Percentiles rank a stretch among this genome's conserved stretches.
Conservation (phyloP, 1,140 invertebrate species). For the Liolophura sinensis region DNA sequence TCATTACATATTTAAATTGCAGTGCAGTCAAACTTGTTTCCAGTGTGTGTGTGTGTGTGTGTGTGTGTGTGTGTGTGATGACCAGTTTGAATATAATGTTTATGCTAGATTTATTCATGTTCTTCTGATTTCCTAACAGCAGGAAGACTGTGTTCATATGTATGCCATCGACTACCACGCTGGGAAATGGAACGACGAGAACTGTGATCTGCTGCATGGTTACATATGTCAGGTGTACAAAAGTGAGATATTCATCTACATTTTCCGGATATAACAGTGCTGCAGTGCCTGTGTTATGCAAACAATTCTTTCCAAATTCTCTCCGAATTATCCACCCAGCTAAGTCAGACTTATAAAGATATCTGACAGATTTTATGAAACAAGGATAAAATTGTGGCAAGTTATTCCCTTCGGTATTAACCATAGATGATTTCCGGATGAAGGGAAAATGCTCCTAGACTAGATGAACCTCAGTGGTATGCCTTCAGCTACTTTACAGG, state of each 20-base stretch:
- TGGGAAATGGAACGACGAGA: constrained; percentile 29
- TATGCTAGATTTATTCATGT: too few relatives aligned
- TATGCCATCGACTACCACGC: constrained; percentile 6
- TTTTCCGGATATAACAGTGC: neutral
- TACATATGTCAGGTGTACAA: constrained; percentile 12
- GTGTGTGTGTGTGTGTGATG: neutral
- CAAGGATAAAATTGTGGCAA: too few relatives aligned
- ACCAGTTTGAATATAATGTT: neutral
- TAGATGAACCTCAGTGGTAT: too few relatives aligned
- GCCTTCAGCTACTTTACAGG: too few relatives aligned
- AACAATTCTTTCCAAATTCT: too few relatives aligned
- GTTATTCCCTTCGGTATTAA: too few relatives aligned
- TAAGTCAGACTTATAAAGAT: neutral
- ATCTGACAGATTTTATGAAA: constrained; percentile 5
- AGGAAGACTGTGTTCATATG: constrained; percentile 33
- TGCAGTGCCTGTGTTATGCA: neutral
- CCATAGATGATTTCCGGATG: too few relatives aligned
- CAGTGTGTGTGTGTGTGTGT: neutral
- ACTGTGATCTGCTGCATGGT: constrained; percentile 7
- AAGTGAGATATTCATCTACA: constrained; percentile 6
- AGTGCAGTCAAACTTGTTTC: neutral
- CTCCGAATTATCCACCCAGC: neutral
- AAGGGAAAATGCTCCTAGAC: too few relatives aligned
- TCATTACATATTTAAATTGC: too few relatives aligned
- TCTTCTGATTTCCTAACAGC: neutral